These are phyloP conservation scores for Noctua janthe DNA, from an alignment of 2,888 invertebrate species.

Conservation along the genomic window DNA sequence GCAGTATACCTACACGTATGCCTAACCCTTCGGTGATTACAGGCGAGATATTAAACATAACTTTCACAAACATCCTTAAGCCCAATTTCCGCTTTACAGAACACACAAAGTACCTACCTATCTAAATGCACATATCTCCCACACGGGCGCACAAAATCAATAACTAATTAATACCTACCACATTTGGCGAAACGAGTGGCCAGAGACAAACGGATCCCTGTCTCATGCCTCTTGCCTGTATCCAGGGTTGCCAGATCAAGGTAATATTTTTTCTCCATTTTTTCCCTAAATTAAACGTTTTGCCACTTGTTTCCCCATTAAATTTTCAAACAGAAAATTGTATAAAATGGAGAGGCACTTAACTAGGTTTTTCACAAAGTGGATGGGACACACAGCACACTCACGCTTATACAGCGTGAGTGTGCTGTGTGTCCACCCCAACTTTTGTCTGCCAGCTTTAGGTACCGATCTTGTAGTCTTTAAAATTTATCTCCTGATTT, in stretches of 20 bases:
- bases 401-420: background rate
- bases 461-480: background rate
- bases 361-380: background rate
- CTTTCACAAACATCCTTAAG: background rate
- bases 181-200: conserved; percentile 19
- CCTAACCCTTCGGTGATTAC: no score
- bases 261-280: background rate
- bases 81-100: background rate
- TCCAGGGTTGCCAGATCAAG: background rate
- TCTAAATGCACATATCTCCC: background rate
- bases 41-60: background rate
- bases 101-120: background rate
- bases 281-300: background rate
- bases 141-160: conserved; percentile 20
- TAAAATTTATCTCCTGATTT: background rate
- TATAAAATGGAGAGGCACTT: background rate
- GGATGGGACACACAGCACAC: background rate
- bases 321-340: background rate
- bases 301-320: background rate
- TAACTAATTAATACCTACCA: conserved; percentile 32
- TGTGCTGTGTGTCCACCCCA: no score
- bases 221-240: background rate
- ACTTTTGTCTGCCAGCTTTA: background rate
- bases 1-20: no score
- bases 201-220: conserved; percentile 6